Base-by-base conservation (phyloP, 2,797 vertebrate genomes). In the Pseudocheirus occidentalis region DNA sequence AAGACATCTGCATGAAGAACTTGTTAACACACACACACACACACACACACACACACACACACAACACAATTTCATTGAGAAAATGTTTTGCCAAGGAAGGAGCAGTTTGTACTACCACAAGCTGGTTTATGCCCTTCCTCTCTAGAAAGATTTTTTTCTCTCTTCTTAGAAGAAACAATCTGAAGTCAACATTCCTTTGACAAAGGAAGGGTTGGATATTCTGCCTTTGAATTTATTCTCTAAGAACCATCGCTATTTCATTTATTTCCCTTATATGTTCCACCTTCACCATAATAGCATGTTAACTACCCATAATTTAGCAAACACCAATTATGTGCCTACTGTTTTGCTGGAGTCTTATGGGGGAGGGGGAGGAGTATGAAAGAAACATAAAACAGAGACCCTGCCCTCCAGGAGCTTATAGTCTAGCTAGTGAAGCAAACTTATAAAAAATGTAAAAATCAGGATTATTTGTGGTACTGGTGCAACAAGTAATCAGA, bases 401-500 rank as follows among this genome's bases (percentile, higher is more conserved):
- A 57, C 91, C 31, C 50, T 95, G 93, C 90, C 55, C 95, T 95
- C 52, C 96, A 97, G 93, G 62, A 97, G n/a, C 92, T 93, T 27
- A 93, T 95, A 96, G 56, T 91, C 95, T 40, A 96, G 93, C 56
- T 92, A 96, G 50, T 91, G 57, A 96, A 95, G 96, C 94, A 97
- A 97, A 94, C 91, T 97, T 95, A 97, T 96, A 95, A 95, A 96
- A 95, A 95, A 97, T n/a, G 92, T 95, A 97, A 97, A 91, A 95
- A 96, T 97, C 96, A 97, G 92, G 91, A 96, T 96, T 96, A 97
- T 96, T 93, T 96, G 96, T 81, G n/a, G n/a, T 24, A 81, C n/a
- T 46, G 18, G 46, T 24, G n/a, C n/a, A 73, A 81, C n/a, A 66
- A 81, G 7, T 46, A 81, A 24, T 81, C 21, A 46, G 18, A 46